Evolutionary conservation across 2,888 invertebrate genomes (phyloP), one percentile per base, ranked within the genome.

Genomic region (Alviniconcha strummeri): DNA sequence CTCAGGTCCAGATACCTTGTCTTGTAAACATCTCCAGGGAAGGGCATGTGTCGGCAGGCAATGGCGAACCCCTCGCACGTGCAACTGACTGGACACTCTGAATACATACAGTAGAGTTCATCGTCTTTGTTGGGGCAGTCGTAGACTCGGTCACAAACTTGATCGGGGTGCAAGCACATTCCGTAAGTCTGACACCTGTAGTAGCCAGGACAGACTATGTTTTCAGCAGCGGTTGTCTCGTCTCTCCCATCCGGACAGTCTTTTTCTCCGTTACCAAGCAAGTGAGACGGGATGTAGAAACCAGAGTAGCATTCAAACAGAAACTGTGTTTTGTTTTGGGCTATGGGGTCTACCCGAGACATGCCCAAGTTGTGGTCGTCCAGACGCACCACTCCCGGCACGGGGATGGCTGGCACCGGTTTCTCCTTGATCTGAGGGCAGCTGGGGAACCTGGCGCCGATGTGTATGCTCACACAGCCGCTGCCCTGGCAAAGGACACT

Each of bases 71-170:
- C 83, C 36, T 78, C 67, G 15, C 83, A 83, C 36, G 54, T 57
- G n/a, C 83, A 83, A 19, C 54, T 72, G 56, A 13, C 17, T 8
- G 83, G 80, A 17, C 80, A 80, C 5, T 55, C 11, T 2, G n/a
- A 13, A 36, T 77, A 8, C 52, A 3, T 7, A 52, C 85, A 85
- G 60, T 83, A 79, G 3, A 71, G 17, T 56, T 85, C 85, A 54
- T 85, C 85, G 52, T 85, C 85, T 55, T 83, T 81, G 19, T 85
- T 57, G 3, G 85, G 85, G n/a, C 85, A 85, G 71, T 85, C 83
- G 57, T 81, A 75, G 19, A 82, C 36, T 17, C 83, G 82, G 36
- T 85, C 85, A 69, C 85, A 85, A 9, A 85, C 36, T 54, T 80
- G 67, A 11, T 82, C 71, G 6, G 69, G 56, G 69, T 83, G 83